Evolutionary conservation across 2,888 invertebrate genomes (phyloP).

Genomic region (Vesta saturnalis): DNA sequence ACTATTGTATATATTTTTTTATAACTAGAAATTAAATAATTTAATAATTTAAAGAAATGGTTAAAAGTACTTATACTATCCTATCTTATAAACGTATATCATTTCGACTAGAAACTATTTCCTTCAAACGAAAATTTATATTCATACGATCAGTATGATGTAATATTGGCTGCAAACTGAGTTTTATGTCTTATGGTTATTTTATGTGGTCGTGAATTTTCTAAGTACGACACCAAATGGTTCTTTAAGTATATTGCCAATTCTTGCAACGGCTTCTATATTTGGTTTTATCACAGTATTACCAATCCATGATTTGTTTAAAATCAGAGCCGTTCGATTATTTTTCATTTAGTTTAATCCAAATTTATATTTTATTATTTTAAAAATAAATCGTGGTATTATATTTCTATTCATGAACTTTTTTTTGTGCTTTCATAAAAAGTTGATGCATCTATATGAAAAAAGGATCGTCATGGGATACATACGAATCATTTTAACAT

Average conservation of each 20-base stretch:
- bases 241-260: slow-evolving; percentile 9
- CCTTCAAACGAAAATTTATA: slow-evolving; percentile 20
- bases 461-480: slow-evolving; percentile 32
- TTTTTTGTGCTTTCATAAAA: slow-evolving; percentile 19
- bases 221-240: slow-evolving; percentile 5
- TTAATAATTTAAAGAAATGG: too few relatives aligned
- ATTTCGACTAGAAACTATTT: slow-evolving; percentile 7
- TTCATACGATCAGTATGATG: slow-evolving; percentile 19
- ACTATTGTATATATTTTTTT: too few relatives aligned
- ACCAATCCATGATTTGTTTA: too few relatives aligned
- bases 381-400: background rate
- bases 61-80: too few relatives aligned
- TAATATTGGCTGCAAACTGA: slow-evolving; percentile 21
- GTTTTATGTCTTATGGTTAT: slow-evolving; percentile 15
- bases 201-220: slow-evolving; percentile 20
- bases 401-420: slow-evolving; percentile 10
- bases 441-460: slow-evolving; percentile 31
- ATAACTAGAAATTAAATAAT: too few relatives aligned
- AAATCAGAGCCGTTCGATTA: too few relatives aligned
- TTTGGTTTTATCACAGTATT: background rate
- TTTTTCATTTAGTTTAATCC: too few relatives aligned
- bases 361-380: background rate
- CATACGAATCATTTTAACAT: slow-evolving; percentile 34
- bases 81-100: too few relatives aligned
- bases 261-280: background rate